Conservation (phyloP, 2,888 invertebrate genomes). For the Odontomyia ornata region DNA sequence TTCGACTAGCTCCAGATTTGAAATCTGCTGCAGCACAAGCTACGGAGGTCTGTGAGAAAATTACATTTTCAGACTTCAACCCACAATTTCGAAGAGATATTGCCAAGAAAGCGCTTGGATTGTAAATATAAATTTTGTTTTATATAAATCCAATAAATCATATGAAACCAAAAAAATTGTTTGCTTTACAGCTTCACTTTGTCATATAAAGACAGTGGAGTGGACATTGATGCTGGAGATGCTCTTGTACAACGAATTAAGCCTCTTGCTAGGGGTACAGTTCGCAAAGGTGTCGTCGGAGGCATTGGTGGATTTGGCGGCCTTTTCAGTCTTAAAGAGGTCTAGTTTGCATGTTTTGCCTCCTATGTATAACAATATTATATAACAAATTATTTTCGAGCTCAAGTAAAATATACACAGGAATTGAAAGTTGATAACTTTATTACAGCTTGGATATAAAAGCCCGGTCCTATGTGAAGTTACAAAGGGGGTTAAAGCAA, state of each 20-base stretch:
- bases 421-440: too few relatives aligned
- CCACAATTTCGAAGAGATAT: slow-evolving; percentile 90
- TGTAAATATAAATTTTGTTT: slow-evolving; percentile 66
- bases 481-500: slow-evolving; percentile 97
- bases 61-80: slow-evolving; percentile 86
- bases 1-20: slow-evolving; percentile 75
- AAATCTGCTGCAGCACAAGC: slow-evolving; percentile 78
- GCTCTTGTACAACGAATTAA: slow-evolving; percentile 84
- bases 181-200: slow-evolving; percentile 58
- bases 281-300: slow-evolving; percentile 80
- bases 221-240: slow-evolving; percentile 93
- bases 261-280: slow-evolving; percentile 80
- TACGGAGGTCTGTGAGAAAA: slow-evolving; percentile 74
- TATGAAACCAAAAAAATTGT: neutral
- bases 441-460: slow-evolving; percentile 64
- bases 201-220: slow-evolving; percentile 91
- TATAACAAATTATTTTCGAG: too few relatives aligned
- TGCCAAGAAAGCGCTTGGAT: slow-evolving; percentile 83
- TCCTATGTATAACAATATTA: neutral
- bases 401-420: too few relatives aligned
- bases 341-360: slow-evolving; percentile 52
- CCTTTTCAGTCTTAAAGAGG: slow-evolving; percentile 83
- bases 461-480: slow-evolving; percentile 92
- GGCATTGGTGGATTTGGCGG: slow-evolving; percentile 94
- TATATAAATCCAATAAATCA: neutral